These are phyloP conservation scores for Collichthys lucidus DNA, from an alignment of 2,113 vertebrate species.

Conservation along the genomic window DNA sequence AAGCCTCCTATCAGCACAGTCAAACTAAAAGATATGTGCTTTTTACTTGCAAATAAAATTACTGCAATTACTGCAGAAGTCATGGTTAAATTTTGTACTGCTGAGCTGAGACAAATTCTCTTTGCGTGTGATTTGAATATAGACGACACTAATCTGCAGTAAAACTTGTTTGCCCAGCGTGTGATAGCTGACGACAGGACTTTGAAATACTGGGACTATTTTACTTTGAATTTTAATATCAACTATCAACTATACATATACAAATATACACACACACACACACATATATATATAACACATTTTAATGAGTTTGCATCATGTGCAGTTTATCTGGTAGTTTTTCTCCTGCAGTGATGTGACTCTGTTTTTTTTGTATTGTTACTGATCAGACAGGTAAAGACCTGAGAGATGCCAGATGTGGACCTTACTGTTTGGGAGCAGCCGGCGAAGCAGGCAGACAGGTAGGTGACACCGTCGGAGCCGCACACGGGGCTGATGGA, in stretches of 20 bases:
- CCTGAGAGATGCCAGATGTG: conserved; percentile 57
- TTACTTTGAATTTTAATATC: background rate
- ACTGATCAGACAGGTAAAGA: conserved; percentile 24
- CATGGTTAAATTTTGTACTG: conserved; percentile 18
- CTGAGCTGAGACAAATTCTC: conserved; percentile 28
- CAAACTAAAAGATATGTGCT: background rate
- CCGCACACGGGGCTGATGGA: conserved; percentile 97
- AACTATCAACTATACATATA: no score
- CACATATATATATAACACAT: background rate
- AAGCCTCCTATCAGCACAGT: background rate
- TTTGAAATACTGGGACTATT: conserved; percentile 4
- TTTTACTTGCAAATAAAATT: background rate
- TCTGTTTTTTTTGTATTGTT: background rate
- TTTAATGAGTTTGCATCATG: background rate
- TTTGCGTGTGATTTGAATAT: conserved; percentile 53
- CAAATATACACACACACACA: no score
- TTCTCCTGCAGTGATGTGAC: background rate
- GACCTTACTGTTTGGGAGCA: conserved; percentile 85
- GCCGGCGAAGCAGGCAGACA: conserved; percentile 97
- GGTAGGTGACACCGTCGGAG: conserved; percentile 93
- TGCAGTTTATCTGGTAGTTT: background rate
- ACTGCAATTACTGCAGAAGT: background rate
- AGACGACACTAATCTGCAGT: conserved; percentile 33
- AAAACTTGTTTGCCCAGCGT: conserved; percentile 14
- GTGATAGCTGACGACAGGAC: conserved; percentile 32